phyloP scores from a whole-genome alignment of 2,797 vertebrate species.

The Hippopotamyrus pictus region DNA sequence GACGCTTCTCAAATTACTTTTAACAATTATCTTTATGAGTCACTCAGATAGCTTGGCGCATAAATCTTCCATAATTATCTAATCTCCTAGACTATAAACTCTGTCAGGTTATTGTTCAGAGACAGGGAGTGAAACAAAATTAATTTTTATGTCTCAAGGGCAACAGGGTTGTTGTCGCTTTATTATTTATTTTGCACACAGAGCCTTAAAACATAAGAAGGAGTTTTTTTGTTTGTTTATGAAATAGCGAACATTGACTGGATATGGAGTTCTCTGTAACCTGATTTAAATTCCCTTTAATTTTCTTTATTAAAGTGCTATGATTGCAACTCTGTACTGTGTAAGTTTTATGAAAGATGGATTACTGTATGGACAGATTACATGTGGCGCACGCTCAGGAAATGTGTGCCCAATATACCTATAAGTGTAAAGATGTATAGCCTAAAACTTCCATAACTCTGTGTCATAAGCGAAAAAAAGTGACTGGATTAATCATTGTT shows the following conservation, averaged over 20 bases:
- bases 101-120: neutral
- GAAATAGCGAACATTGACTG: neutral
- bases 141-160: constrained; percentile 13
- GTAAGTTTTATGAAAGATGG: neutral
- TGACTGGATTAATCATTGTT: neutral
- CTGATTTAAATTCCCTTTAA: neutral
- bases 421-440: neutral
- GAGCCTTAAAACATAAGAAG: neutral
- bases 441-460: neutral
- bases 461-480: neutral
- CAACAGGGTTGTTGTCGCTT: neutral
- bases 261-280: neutral
- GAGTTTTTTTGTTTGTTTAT: neutral
- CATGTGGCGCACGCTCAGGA: neutral
- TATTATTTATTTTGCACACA: neutral
- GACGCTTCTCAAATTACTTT: neutral
- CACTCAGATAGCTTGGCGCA: neutral
- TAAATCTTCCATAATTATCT: constrained; percentile 8
- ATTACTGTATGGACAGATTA: neutral
- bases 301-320: neutral
- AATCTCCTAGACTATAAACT: constrained; percentile 9
- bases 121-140: neutral
- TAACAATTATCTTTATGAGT: constrained; percentile 17
- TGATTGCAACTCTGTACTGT: neutral
- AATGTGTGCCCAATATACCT: neutral